Evolutionary conservation across 2,797 vertebrate species (phyloP), one percentile per base, ranked within the genome.

Genomic region (Halcyon smyrnensis): DNA sequence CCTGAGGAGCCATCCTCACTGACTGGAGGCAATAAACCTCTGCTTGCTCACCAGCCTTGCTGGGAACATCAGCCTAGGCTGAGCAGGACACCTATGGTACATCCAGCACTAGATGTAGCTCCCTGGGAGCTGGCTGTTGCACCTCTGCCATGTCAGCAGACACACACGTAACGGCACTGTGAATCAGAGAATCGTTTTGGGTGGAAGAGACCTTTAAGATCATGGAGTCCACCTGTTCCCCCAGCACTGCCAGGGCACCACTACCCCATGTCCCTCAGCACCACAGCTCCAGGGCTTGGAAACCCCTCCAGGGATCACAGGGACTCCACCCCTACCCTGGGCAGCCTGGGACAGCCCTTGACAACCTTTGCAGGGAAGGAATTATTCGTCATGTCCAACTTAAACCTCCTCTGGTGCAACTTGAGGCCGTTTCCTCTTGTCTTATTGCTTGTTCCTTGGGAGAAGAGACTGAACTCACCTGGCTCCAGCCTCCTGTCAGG

Each of bases 1-100:
- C 57, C 82, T 45, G 59, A 84, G 63, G 70, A 89, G 83, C 46
- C 7, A 9, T 57, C 67, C 46, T 87, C 3, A 0, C 68, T 78
- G 41, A 37, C 68, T 32, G 34, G 50, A 86, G 57, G 62, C 53
- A 28, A 56, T 69, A 69, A 89, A 43, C 63, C 32, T 68, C 75
- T 65, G 41, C 59, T 73, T 87, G 74, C 71, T 95, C 43, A 8
- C 71, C 85, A 95, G 53, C 50, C 24, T 30, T 78, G 45, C 48
- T 45, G 82, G 62, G 25, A 84, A 21, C 34, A 63, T 64, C 69
- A 81, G 37, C 41, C 27, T 50, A 25, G 46, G 50, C 53, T 54
- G 27, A 88, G 51, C 51, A 39, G 81, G 73, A 45, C 53, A 48
- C 25, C 68, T 23, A 37, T 0, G 1, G 79, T 41, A 4, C 53